Base-by-base conservation (phyloP, 1,140 invertebrate species). In the Carposina sasakii region DNA sequence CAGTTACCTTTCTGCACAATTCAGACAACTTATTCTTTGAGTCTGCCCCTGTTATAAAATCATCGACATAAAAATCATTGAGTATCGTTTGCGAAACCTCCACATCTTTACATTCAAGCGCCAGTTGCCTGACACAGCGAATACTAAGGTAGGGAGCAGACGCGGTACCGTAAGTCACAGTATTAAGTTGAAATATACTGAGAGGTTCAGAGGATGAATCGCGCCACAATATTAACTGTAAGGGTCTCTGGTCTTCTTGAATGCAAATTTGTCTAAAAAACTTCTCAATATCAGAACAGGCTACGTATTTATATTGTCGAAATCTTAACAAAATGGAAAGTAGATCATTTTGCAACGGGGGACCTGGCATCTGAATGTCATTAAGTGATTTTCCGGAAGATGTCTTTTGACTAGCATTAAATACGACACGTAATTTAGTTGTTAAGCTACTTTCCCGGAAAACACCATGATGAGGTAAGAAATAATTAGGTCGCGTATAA, bases 151-250 rank as follows among this genome's bases (percentile, higher is more conserved):
- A 72, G 20, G 70, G 60, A 13, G 67, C 69, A 23, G 51, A 50
- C 8, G 59, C 58, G 21, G 63, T 69, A 10, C 59, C 66, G 43
- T 67, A 71, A 0, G 71, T 72, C 0, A 69, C 57, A 4, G 60
- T 70, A 5, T n/a, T 56, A 77, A 34, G 19, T 44, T 59, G 55
- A 44, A 79, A 17, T 47, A 54, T 36, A 48, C 49, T n/a, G 2
- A 83, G 46, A 3, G 54, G 28, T 17, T 72, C 37, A 22, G 47
- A 30, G 8, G 54, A 45, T 5, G 49, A 37, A 31, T 65, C 20
- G 28, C 74, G 49, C 71, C 81, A 85, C 0, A 86, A 17, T 16
- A 85, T 74, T 19, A 57, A 34, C 60, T 85, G 81, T 44, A 63
- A 71, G 26, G 55, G 26, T 45, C 43, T 50, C 16, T 62, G 55